These are phyloP conservation scores for Orbicella faveolata DNA, from an alignment of 64 coral and sea anemone species.

Conservation along the genomic window DNA sequence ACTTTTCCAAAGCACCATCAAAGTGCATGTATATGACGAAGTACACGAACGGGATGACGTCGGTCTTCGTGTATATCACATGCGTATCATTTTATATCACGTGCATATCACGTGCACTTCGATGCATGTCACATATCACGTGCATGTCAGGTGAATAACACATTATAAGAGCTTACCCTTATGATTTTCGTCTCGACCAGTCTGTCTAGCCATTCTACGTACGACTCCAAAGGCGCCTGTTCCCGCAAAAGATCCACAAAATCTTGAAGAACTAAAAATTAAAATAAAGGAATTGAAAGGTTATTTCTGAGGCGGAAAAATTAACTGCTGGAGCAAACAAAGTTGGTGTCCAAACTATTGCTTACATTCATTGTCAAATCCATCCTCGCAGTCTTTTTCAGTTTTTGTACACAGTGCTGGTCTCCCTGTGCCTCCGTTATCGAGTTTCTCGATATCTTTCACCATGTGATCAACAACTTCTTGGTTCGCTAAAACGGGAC, in stretches of 20 bases:
- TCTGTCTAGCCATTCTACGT: conserved; percentile 93
- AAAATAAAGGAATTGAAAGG: not conserved
- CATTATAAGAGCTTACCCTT: conserved; percentile 41
- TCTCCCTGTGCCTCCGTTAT: conserved; percentile 52
- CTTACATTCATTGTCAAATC: conserved; percentile 94
- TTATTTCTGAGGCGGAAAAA: not conserved
- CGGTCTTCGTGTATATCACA: not conserved
- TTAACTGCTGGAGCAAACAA: not conserved
- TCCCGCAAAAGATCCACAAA: conserved; percentile 71
- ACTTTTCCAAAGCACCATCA: too few species aligned
- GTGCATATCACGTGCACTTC: not conserved
- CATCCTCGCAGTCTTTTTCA: conserved; percentile 78
- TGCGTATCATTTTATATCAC: not conserved
- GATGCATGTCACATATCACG: not conserved
- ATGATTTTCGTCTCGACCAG: conserved; percentile 88
- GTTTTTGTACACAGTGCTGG: conserved; percentile 61
- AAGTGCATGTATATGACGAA: too few species aligned
- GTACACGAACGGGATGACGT: too few species aligned
- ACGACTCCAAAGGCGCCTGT: conserved; percentile 80
- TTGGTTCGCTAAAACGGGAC: conserved; percentile 73
- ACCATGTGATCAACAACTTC: conserved; percentile 87
- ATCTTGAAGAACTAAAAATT: conserved; percentile 71
- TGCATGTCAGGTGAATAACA: not conserved
- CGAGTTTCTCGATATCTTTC: conserved; percentile 84
- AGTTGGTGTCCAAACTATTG: not conserved